Evolutionary conservation across 2,113 vertebrate species (phyloP), one percentile per base, ranked within the genome.

Genomic region (Arvicanthis niloticus): DNA sequence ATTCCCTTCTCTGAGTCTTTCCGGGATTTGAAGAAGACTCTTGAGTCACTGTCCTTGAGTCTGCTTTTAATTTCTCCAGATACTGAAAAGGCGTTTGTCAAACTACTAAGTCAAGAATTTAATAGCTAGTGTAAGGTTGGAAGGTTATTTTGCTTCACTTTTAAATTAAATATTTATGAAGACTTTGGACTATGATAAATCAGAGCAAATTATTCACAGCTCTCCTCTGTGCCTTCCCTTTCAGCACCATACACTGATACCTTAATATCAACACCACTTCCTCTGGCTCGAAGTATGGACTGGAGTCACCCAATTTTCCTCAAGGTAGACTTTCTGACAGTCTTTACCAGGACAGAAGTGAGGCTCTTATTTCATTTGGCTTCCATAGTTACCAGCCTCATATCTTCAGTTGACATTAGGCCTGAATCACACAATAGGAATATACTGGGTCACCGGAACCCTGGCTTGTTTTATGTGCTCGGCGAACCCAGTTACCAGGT

Each of bases 111-210:
- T 70, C 72, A 95, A 89, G 95, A 93, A 92, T 93, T 94, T 87
- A 94, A 15, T 87, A 93, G 88, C 60, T 96, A 12, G 95, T 96
- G 88, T 68, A 94, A 95, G 93, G 70, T 51, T n/a, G 92, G n/a
- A 80, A 96, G 26, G 0, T 88, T 91, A 77, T 93, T 95, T 93
- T 91, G 45, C 70, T 88, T 91, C 92, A 75, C 91, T 97, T 97
- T 94, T 34, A 98, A 96, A 96, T 96, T 97, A 97, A 97, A 98
- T 96, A 88, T 96, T 96, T 62, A 60, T 96, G 81, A 96, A 4
- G 0, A 91, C 73, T 62, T 67, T 72, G 82, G 34, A 72, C 72
- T 29, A 9, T 60, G 5, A 67, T 2, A 56, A 96, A 96, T 98
- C 68, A 80, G 53, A n/a, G 70, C 31, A 51, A 92, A 97, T 96